phyloP scores from a whole-genome alignment of 2,113 vertebrate species.

The Phaetusa simplex region DNA sequence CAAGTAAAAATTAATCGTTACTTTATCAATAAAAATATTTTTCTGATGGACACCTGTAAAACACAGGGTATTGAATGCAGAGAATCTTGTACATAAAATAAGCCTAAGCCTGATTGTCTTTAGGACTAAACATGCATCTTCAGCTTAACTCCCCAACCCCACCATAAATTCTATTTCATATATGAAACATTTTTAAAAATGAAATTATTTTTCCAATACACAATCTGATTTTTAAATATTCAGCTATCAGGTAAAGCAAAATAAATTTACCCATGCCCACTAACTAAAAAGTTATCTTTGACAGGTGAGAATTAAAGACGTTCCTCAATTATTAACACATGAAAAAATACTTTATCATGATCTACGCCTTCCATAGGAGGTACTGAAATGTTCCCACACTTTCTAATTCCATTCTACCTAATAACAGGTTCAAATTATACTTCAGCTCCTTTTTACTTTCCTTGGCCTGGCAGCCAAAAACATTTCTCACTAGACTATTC shows the following conservation, averaged over 20 bases:
- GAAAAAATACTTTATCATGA: background rate
- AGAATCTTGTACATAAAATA: background rate
- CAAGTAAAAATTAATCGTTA: background rate
- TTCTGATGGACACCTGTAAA: background rate
- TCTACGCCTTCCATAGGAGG: background rate
- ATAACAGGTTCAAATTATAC: background rate
- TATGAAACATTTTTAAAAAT: background rate
- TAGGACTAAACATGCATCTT: background rate
- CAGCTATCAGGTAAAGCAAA: background rate
- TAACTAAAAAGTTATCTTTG: background rate
- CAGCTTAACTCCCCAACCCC: background rate
- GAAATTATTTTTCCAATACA: background rate
- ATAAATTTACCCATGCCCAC: background rate
- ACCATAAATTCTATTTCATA: background rate
- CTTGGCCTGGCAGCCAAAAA: background rate
- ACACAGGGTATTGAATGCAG: background rate
- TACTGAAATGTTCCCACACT: background rate
- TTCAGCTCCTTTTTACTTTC: background rate
- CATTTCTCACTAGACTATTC: background rate
- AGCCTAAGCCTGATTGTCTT: background rate
- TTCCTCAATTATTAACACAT: background rate
- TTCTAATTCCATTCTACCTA: background rate
- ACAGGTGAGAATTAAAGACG: background rate
- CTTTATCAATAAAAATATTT: background rate
- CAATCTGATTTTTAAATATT: background rate